Evolutionary conservation across 2,113 vertebrate genomes (phyloP).

Genomic region (Ammodytes dubius): DNA sequence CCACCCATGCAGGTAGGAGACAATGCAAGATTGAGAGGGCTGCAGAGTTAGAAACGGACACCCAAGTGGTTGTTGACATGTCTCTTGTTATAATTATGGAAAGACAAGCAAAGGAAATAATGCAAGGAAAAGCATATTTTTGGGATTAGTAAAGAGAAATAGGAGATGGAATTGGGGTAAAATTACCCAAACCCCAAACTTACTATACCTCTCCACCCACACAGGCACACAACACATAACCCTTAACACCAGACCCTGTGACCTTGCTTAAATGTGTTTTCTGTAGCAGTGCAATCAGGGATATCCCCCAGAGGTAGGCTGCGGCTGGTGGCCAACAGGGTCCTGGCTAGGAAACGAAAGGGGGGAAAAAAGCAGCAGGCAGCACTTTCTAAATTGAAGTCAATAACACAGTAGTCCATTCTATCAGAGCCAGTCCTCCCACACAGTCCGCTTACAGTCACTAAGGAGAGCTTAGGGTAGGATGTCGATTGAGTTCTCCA

Average conservation of each 20-base stretch:
- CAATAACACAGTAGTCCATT: constrained; percentile 80
- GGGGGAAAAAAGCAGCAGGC: constrained; percentile 55
- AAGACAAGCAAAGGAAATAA: not conserved
- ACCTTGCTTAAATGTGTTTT: constrained; percentile 77
- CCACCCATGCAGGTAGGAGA: constrained; percentile 45
- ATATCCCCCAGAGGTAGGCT: constrained; percentile 69
- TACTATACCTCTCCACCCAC: not conserved
- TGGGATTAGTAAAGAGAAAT: not conserved
- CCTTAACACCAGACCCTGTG: constrained; percentile 23
- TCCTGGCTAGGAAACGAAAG: constrained; percentile 51
- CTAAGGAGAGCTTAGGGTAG: constrained; percentile 63
- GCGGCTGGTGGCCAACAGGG: constrained; percentile 51
- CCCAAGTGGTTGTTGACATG: constrained; percentile 42
- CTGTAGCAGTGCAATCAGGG: constrained; percentile 68
- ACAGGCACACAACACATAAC: not conserved
- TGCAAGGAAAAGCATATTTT: not conserved
- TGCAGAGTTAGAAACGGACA: constrained; percentile 42
- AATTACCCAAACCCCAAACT: not conserved
- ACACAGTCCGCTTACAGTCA: constrained; percentile 63
- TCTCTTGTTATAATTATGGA: constrained; percentile 13
- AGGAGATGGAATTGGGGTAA: constrained; percentile 31
- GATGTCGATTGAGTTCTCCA: constrained; percentile 72
- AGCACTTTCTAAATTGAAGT: constrained; percentile 85
- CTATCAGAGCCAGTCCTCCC: constrained; percentile 73
- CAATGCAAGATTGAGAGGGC: constrained; percentile 14